Conservation (phyloP, 2,888 invertebrate genomes). For the Galeopsomyia nigrocyanea region DNA sequence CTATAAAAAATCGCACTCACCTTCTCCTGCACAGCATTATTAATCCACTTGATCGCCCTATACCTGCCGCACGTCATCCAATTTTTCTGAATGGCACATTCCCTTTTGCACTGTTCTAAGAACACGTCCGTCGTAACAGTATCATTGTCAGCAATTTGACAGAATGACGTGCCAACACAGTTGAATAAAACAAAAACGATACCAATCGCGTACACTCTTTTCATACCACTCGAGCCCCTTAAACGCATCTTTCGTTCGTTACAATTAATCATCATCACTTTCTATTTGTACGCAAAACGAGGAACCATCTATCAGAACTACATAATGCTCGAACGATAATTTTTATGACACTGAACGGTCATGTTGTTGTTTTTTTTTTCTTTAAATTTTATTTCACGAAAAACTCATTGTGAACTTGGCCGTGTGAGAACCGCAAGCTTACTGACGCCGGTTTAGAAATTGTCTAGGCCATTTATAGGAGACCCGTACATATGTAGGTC, state of each 20-base stretch:
- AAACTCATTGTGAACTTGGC: neutral
- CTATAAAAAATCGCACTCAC: conserved; percentile 50
- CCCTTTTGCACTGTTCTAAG: conserved; percentile 60
- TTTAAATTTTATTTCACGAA: neutral
- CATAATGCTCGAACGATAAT: neutral
- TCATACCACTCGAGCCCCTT: neutral
- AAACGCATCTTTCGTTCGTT: neutral
- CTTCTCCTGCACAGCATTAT: conserved; percentile 61
- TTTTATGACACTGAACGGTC: no score
- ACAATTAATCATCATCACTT: neutral
- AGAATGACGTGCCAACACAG: neutral
- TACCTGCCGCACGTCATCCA: conserved; percentile 63
- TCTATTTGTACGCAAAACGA: neutral
- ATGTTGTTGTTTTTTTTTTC: no score
- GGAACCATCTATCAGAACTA: neutral
- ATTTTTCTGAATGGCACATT: conserved; percentile 59
- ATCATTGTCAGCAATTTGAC: conserved; percentile 8
- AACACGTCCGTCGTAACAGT: conserved; percentile 54
- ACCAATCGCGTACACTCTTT: neutral
- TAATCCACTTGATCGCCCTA: conserved; percentile 62
- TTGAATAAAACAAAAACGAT: conserved; percentile 11
- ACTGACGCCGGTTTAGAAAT: conserved; percentile 62
- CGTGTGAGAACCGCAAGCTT: conserved; percentile 28
- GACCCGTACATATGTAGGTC: conserved; percentile 62
- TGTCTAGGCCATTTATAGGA: conserved; percentile 67